Base-by-base conservation (phyloP, 2,797 vertebrate genomes). In the Neostethus bicornis region DNA sequence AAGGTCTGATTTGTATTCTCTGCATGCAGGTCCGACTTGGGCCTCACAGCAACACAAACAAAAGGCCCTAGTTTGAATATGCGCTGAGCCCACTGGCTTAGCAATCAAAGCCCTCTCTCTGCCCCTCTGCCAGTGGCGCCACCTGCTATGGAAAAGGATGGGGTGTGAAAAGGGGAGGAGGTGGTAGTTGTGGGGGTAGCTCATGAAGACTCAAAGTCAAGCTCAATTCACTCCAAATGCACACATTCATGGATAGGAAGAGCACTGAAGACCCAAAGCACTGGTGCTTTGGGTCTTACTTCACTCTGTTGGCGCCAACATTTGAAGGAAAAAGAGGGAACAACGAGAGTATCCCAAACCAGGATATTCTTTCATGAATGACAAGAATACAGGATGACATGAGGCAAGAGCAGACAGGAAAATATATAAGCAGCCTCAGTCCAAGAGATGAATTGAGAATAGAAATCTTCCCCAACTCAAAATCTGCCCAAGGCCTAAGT, bases 1-100 rank as follows among this genome's bases (percentile, higher is more conserved):
- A 85, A 89, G 90, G 88, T 91, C 86, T 90, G 88, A 91, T 90
- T 90, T 89, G 89, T 91, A 91, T 91, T 90, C 89, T 81, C 84
- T 74, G 85, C 89, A 88, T 89, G 89, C 75, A 17, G 78, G 79
- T 77, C 81, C 80, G 86, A 85, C 87, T 88, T 54, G 79, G 84
- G 86, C 85, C 80, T 79, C 67, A 63, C 82, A 73, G 84, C 80
- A 75, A 85, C 86, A 88, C 85, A 89, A 90, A 91, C 89, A 91
- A 91, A 90, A 88, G 87, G 73, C 85, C 81, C 80, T 68, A 51
- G 86, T 88, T 88, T 90, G 85, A 90, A 90, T 90, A 89, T 88
- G 86, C 86, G 85, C 85, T 70, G 75, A 86, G 78, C 89, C 83
- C 79, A 79, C 81, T 81, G 85, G 86, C 89, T 86, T 76, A 84